Base-by-base conservation (phyloP, 2,888 invertebrate genomes). In the Axea sp. region DNA sequence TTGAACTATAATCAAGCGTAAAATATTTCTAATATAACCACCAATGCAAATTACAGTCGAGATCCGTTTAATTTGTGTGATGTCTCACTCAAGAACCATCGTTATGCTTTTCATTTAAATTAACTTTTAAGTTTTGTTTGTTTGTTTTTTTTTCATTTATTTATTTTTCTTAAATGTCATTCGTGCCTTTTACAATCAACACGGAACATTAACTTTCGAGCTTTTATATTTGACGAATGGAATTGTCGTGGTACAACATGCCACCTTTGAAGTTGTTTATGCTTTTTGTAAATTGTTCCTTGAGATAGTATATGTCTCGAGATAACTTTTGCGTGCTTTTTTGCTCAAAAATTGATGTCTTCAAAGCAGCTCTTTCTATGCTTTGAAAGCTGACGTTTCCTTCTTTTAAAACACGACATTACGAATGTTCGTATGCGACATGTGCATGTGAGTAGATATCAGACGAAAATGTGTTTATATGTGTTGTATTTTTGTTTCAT, bases 401-500 rank as follows among this genome's bases (percentile, higher is more conserved):
- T 53, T 28, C 41, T 51, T 60, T 60, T 68, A 26, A 68, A 59
- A 39, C 9, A 43, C 30, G 45, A 39, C 9, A 43, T 43, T 51
- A 24, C 33, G 17, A 28, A 55, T 22, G 28, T 14, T 15, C 15
- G 12, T 47, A 11, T 8, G 19, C 19, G 9, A n/a, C 14, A 15
- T 22, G 15, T 62, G 73, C 67, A 55, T 53, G 73, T 17, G 26
- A 41, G 51, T 51, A 28, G 9, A 30, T 39, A 43, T 26, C 22
- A 64, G 15, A 15, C 22, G 47, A 57, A 35, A 53, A 31, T 65
- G 30, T 53, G 62, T 64, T 71, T 71, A 73, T 64, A 57, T 51
- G 30, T 47, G 45, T 65, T 65, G 17, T 80, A 82, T 82, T 77
- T 81, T 37, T 85, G 83, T 85, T 86, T 81, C 84, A 85, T 81